Evolutionary conservation across 2,113 vertebrate genomes (phyloP), one percentile per base, ranked within the genome.

Genomic region (Tachycineta bicolor): DNA sequence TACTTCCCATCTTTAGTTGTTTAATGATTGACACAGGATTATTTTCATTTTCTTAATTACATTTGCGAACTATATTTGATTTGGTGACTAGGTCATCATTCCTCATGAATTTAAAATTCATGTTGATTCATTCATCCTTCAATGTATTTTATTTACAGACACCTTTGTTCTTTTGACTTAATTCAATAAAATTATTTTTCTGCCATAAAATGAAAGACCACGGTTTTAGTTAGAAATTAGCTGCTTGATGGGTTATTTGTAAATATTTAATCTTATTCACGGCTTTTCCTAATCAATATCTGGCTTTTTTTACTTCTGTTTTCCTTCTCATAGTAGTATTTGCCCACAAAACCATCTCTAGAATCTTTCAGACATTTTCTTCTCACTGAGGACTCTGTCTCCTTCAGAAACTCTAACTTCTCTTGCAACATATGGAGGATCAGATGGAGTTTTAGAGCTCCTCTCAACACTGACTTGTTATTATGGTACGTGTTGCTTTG

Each of bases 11-110:
- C 53, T 89, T 34, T 90, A 89, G 74, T 89, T 95, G 68, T 73
- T 97, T 95, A 92, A 94, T 92, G 79, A 89, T 53, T 80, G 81
- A 86, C 0, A 0, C 33, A 60, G 34, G 49, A 60, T 79, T 55
- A 34, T 94, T 93, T 79, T 93, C 69, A 91, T 96, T 95, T 95
- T 87, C 90, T 87, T 97, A 94, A 93, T 93, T 87, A 91, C 50
- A 39, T 78, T 77, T 95, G 62, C 34, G 24, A 96, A 81, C 65
- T 11, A 4, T 55, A 70, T 87, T 95, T 94, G 89, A 90, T 85
- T 94, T 87, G 34, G 33, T 10, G 2, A 24, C 47, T 39, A 75
- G 79, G 83, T 87, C 89, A 84, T 63, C 34, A 44, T 83, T 95
- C 76, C 43, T 69, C 49, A 39, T 78, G 68, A 88, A 83, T 88